Evolutionary conservation across 1,140 invertebrate genomes (phyloP).

Genomic region (Bathynomus jamesi): DNA sequence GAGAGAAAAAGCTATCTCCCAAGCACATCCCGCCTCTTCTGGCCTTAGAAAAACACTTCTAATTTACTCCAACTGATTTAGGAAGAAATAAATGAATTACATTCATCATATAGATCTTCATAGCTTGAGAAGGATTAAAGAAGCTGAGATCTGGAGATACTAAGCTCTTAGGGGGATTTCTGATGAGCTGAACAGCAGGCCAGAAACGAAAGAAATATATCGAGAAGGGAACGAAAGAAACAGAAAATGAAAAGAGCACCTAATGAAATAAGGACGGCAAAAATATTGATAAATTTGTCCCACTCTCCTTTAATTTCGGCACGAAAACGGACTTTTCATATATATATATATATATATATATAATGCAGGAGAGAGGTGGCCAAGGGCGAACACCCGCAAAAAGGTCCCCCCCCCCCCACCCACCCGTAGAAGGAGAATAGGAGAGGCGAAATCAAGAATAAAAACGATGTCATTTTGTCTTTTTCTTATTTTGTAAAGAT

Average conservation of each 20-base stretch:
- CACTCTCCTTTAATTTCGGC: neutral
- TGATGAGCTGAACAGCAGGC: neutral
- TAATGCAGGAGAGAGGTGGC: too few relatives aligned
- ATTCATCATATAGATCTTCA: neutral
- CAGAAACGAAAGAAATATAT: neutral
- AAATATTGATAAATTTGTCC: neutral
- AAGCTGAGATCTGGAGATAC: neutral
- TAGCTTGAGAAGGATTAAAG: neutral
- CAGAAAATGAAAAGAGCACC: neutral
- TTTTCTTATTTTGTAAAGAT: too few relatives aligned
- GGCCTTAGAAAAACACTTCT: too few relatives aligned
- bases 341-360: slow-evolving; percentile 3
- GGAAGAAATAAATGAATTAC: slow-evolving; percentile 1
- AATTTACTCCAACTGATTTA: neutral
- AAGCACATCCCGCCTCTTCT: too few relatives aligned
- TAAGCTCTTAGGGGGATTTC: neutral
- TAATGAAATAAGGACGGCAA: neutral
- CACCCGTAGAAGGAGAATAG: too few relatives aligned
- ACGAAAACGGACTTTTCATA: neutral
- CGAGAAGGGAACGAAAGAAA: neutral
- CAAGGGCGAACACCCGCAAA: too few relatives aligned
- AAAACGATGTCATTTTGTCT: too few relatives aligned
- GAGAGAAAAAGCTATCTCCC: neutral
- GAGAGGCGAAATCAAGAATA: too few relatives aligned
- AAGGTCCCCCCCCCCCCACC: too few relatives aligned